These are phyloP conservation scores for Eleutherodactylus coqui DNA, from an alignment of 2,797 vertebrate genomes.

Conservation along the genomic window DNA sequence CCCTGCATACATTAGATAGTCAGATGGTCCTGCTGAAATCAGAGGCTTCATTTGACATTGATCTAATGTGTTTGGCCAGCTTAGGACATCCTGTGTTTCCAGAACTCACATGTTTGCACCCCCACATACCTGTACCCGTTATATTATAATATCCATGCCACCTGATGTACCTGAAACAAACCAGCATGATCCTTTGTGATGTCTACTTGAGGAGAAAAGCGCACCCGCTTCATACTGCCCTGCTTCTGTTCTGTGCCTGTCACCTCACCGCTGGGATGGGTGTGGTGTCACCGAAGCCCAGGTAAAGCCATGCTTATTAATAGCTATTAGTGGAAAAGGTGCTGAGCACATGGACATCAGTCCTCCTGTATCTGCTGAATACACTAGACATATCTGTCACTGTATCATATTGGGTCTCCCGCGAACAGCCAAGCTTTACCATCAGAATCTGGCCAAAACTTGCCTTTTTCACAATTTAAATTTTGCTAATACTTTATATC, in stretches of 20 bases:
- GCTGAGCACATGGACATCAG: neutral
- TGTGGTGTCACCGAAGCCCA: conserved; percentile 31
- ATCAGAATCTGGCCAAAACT: too few species aligned
- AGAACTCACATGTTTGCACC: neutral
- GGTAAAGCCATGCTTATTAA: conserved; percentile 43
- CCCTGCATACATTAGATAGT: too few species aligned
- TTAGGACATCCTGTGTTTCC: too few species aligned
- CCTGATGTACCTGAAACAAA: neutral
- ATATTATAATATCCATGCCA: neutral
- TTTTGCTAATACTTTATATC: too few species aligned
- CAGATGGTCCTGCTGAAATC: too few species aligned
- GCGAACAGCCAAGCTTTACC: too few species aligned
- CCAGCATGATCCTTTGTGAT: neutral
- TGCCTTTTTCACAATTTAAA: too few species aligned
- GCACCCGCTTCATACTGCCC: conserved; percentile 30
- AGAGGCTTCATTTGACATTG: too few species aligned
- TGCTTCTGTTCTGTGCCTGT: neutral
- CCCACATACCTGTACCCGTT: neutral
- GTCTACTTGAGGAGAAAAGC: neutral
- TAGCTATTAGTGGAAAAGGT: neutral
- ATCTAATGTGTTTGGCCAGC: too few species aligned
- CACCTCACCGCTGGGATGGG: conserved; percentile 10
- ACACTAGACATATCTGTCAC: too few species aligned
- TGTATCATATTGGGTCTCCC: too few species aligned
- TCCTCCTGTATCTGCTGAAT: neutral